Base-by-base conservation (phyloP, 2,113 vertebrate genomes). In the Paratilapia polleni region DNA sequence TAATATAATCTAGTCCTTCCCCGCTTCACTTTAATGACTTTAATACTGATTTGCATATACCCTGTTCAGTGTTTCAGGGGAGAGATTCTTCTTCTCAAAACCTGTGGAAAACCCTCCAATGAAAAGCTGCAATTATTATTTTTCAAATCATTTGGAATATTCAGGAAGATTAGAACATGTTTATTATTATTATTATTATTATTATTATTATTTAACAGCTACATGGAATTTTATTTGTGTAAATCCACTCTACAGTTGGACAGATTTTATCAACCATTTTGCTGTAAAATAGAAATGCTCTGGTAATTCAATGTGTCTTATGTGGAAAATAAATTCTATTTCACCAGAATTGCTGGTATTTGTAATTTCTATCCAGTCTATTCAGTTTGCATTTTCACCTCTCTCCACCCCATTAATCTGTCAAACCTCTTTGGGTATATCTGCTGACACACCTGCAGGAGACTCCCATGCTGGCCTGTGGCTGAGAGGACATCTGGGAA, bases 401-500 rank as follows among this genome's bases (percentile, higher is more conserved):
- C 3, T 64, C 58, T 73, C 61, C 79, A 64, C 63, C 36, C 10
- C 14, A 54, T 79, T 79, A 83, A 88, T 82, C 81, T 80, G 76
- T 87, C 87, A 89, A 88, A 86, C 62, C 66, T 91, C 80, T 87
- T 77, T 80, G 83, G 41, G 82, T 87, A 83, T 85, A 70, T 57
- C 56, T 77, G 63, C 78, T 90, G 92, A 59, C 85, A 93, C 94
- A 98, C 96, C 97, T 96, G 95, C 95, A 94, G 94, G 95, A 96
- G 95, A 96, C 97, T 96, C 95, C 93, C 91, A 92, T 92, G 62
- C 79, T 97, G 97, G 97, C 97, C 97, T 96, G 95, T 92, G 92
- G 92, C 94, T 97, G 94, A 93, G 96, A 96, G 95, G 96, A 96
- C 97, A 98, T 98, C 97, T 98, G 98, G 97, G 97, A 97, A 98